Conservation (phyloP, 2,113 vertebrate genomes). For the Zootoca vivipara region DNA sequence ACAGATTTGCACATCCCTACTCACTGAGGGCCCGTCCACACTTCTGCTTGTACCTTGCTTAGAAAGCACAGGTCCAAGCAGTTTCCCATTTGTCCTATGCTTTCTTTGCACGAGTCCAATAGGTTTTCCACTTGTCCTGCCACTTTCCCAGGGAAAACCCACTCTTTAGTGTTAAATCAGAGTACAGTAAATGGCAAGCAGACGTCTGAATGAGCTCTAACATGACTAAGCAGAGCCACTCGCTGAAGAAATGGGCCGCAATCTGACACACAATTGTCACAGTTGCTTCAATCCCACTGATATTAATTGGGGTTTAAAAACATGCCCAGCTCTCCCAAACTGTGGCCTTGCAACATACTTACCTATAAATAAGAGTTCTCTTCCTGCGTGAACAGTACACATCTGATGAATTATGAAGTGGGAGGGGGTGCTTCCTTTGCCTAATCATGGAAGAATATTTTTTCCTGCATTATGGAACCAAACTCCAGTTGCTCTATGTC, state of each 20-base stretch:
- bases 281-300: background rate
- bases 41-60: too few species aligned
- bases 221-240: background rate
- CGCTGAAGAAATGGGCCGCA: background rate
- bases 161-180: too few species aligned
- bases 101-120: too few species aligned
- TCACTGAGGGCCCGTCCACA: too few species aligned
- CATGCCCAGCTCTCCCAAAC: background rate
- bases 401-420: background rate
- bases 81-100: too few species aligned
- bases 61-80: too few species aligned
- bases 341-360: background rate
- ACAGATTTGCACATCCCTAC: too few species aligned
- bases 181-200: too few species aligned
- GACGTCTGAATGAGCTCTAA: background rate
- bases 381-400: background rate
- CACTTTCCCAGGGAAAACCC: too few species aligned
- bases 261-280: background rate
- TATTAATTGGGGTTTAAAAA: background rate
- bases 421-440: background rate
- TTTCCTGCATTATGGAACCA: background rate
- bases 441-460: background rate
- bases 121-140: too few species aligned
- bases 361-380: background rate
- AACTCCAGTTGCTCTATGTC: conserved; percentile 11